Evolutionary conservation across 2,797 vertebrate species (phyloP).

Genomic region (Anguilla anguilla): DNA sequence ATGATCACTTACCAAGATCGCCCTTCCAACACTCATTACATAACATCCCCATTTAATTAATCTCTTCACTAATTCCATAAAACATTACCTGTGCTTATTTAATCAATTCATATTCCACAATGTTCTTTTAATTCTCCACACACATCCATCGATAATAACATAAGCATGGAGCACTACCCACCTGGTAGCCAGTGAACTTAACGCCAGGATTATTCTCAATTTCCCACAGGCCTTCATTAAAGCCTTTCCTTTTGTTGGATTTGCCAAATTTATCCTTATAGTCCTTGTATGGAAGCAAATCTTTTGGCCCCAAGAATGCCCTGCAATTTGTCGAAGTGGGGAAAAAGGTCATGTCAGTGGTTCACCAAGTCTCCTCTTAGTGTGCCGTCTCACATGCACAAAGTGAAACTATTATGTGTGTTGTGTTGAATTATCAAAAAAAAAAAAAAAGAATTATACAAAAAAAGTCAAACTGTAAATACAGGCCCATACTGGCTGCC

Average conservation of each 20-base stretch:
- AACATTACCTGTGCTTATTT: not conserved
- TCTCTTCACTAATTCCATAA: not conserved
- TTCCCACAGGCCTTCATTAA: slow-evolving; percentile 98
- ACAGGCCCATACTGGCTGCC: not conserved
- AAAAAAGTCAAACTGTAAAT: not conserved
- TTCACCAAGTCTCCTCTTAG: not conserved
- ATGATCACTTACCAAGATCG: not conserved
- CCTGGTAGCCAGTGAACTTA: slow-evolving; percentile 97
- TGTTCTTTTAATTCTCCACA: not conserved
- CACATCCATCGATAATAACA: not conserved
- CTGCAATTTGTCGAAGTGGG: slow-evolving; percentile 62
- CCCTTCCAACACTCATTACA: not conserved
- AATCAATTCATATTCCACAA: not conserved
- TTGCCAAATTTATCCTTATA: slow-evolving; percentile 99
- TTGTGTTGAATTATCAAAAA: not conserved
- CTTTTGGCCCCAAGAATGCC: slow-evolving; percentile 93
- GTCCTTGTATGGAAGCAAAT: slow-evolving; percentile 95
- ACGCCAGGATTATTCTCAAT: slow-evolving; percentile 98
- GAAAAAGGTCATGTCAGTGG: not conserved
- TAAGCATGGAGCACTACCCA: slow-evolving; percentile 47
- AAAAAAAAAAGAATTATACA: not conserved
- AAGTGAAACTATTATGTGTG: not conserved
- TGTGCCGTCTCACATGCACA: not conserved
- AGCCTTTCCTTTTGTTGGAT: slow-evolving; percentile 98
- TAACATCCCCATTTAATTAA: not conserved